These are phyloP conservation scores for Erythrocercus mccallii DNA, from an alignment of 2,113 vertebrate species.

Conservation along the genomic window DNA sequence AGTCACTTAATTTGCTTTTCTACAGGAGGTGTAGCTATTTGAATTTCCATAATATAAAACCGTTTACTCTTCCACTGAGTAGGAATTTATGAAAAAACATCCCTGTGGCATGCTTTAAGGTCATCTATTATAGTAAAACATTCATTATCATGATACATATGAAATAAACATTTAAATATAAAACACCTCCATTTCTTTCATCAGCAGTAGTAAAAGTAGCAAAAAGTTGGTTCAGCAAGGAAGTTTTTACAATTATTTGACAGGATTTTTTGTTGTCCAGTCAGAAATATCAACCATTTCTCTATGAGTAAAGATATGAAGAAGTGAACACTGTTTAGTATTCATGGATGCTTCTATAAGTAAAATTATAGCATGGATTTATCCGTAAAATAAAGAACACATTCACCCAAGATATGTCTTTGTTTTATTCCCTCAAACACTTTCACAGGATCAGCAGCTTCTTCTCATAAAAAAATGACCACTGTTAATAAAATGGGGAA, in stretches of 20 bases:
- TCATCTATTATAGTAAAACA: not conserved
- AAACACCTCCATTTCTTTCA: not conserved
- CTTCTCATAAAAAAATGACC: slow-evolving; percentile 7
- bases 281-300: not conserved
- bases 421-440: not conserved
- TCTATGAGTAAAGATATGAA: not conserved
- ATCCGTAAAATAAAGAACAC: not conserved
- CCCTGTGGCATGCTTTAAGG: not conserved
- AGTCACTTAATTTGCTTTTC: not conserved
- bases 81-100: not conserved
- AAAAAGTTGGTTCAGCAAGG: not conserved
- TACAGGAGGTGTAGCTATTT: not conserved
- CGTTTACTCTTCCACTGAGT: not conserved
- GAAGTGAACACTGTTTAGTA: not conserved
- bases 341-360: not conserved
- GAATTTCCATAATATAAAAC: not conserved
- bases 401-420: not conserved
- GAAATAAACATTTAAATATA: not conserved
- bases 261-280: not conserved
- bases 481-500: slow-evolving; percentile 30
- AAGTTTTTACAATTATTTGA: not conserved
- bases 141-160: not conserved
- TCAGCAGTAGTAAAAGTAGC: not conserved
- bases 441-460: not conserved
- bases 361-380: not conserved